These are phyloP conservation scores for Nothoprocta perdicaria DNA, from an alignment of 2,113 vertebrate species.

Conservation along the genomic window DNA sequence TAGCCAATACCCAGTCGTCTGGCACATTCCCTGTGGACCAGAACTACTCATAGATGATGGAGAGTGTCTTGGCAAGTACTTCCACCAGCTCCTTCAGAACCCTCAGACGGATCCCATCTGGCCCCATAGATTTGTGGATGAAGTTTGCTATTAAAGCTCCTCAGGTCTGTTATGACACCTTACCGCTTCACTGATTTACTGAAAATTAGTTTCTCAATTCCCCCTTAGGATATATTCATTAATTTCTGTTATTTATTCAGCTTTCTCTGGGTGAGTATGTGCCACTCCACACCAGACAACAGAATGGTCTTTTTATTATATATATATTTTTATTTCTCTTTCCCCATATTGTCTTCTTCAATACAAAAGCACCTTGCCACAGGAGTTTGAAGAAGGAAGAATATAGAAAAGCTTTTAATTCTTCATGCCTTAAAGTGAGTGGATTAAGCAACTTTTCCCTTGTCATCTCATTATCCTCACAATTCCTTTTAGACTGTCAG, in stretches of 20 bases:
- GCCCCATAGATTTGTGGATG: too few species aligned
- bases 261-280: background rate
- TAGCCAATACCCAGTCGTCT: too few species aligned
- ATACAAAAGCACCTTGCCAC: slow-evolving; percentile 7
- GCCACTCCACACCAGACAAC: background rate
- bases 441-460: slow-evolving; percentile 40
- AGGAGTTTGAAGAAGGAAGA: background rate
- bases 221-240: accelerated
- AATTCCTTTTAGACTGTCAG: slow-evolving; percentile 15
- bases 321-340: background rate
- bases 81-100: too few species aligned
- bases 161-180: background rate
- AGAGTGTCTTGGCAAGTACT: too few species aligned
- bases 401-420: background rate
- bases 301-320: background rate
- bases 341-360: background rate
- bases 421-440: background rate
- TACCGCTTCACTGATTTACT: background rate
- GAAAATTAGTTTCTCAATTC: background rate
- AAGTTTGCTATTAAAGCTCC: background rate
- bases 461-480: slow-evolving; percentile 38
- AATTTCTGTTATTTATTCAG: background rate
- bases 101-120: too few species aligned
- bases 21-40: too few species aligned
- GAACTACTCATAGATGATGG: too few species aligned